phyloP scores from a whole-genome alignment of 2,797 vertebrate species.

The Mormyrus hasselquistii region DNA sequence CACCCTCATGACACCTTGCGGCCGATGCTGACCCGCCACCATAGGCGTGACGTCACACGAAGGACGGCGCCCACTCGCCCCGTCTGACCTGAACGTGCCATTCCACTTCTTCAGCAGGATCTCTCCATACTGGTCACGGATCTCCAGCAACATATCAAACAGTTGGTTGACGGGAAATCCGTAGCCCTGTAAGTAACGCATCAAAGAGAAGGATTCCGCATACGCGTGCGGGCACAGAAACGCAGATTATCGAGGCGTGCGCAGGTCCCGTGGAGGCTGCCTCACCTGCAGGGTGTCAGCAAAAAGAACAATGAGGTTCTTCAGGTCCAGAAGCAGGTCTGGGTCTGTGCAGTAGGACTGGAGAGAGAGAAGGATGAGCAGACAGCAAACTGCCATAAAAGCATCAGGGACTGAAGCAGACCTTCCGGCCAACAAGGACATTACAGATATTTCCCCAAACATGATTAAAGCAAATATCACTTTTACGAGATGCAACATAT shows the following conservation, averaged over 20 bases:
- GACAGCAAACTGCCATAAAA: background rate
- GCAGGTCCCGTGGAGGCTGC: background rate
- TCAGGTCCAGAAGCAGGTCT: constrained; percentile 86
- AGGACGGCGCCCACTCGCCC: background rate
- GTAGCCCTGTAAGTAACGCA: constrained; percentile 66
- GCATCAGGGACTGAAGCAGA: background rate
- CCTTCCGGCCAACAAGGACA: background rate
- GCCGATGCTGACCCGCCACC: background rate
- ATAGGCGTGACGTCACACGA: background rate
- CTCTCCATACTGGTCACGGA: constrained; percentile 91
- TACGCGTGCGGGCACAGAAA: background rate
- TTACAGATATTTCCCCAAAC: background rate
- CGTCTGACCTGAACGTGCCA: constrained; percentile 76
- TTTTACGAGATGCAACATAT: background rate
- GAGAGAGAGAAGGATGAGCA: constrained; percentile 19
- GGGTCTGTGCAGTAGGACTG: constrained; percentile 95
- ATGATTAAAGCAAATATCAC: background rate
- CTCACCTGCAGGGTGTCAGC: constrained; percentile 90
- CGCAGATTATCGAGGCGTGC: background rate
- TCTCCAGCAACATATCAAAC: constrained; percentile 95
- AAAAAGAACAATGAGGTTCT: constrained; percentile 95
- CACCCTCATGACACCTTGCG: background rate
- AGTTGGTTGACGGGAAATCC: constrained; percentile 91
- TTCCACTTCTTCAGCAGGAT: constrained; percentile 92
- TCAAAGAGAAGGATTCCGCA: background rate